Conservation (phyloP, 1,140 invertebrate species). For the Copidosoma floridanum region DNA sequence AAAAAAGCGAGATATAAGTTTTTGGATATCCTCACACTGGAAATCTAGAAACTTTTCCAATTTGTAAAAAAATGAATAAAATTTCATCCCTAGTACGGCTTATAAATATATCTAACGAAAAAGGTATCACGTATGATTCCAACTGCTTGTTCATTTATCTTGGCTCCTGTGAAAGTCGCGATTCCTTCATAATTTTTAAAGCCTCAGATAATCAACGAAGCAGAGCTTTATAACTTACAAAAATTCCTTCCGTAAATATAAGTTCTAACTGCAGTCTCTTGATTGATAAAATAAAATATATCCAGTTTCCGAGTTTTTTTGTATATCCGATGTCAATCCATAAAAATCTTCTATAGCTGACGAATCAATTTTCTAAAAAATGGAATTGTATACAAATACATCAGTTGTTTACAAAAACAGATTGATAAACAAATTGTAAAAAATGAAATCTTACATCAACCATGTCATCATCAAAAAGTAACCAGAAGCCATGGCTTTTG, state of each 20-base stretch:
- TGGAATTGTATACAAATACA: too few relatives aligned
- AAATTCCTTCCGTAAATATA: slow-evolving; percentile 32
- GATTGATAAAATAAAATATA: slow-evolving; percentile 99
- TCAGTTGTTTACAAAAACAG: not conserved
- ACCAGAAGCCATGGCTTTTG: slow-evolving; percentile 98
- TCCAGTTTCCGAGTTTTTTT: slow-evolving; percentile 98
- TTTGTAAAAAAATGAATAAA: slow-evolving; percentile 26
- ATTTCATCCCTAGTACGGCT: slow-evolving; percentile 20
- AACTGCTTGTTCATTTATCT: slow-evolving; percentile 16
- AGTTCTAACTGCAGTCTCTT: slow-evolving; percentile 67
- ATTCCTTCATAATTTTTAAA: slow-evolving; percentile 20
- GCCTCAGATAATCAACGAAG: slow-evolving; percentile 15
- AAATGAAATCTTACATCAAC: slow-evolving; percentile 86
- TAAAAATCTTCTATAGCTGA: slow-evolving; percentile 99
- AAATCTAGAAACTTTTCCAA: slow-evolving; percentile 24
- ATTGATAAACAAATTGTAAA: not conserved
- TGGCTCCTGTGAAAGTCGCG: too few relatives aligned
- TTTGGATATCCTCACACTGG: slow-evolving; percentile 16
- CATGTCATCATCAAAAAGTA: slow-evolving; percentile 99
- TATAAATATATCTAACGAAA: slow-evolving; percentile 22
- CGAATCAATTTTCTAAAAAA: slow-evolving; percentile 94
- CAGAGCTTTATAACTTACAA: slow-evolving; percentile 17
- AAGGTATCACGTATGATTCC: too few relatives aligned
- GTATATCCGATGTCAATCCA: slow-evolving; percentile 95
- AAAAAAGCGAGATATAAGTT: slow-evolving; percentile 20